A percentile compares a stretch with the other conserved stretches of the same genome.
Conservation (phyloP, 1,140 invertebrate genomes). For the Condylostylus longicornis region DNA sequence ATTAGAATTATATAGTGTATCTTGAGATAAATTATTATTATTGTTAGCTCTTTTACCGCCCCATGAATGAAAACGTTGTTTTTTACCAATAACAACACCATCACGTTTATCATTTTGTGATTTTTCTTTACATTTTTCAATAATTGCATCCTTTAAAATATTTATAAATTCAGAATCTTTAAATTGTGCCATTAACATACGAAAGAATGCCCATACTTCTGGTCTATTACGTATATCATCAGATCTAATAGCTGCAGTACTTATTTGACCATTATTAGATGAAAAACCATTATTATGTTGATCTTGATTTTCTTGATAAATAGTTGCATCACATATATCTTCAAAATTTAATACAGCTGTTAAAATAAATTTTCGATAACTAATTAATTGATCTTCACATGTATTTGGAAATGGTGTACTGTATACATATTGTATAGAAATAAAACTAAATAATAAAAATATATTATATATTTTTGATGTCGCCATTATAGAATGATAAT, state of each 20-base stretch:
- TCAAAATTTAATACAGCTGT: slow-evolving; percentile 28
- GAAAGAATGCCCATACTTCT: slow-evolving; percentile 29
- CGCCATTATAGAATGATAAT: too few relatives aligned
- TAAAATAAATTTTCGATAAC: slow-evolving; percentile 24
- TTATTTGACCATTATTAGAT: too few relatives aligned
- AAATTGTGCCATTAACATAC: slow-evolving; percentile 27
- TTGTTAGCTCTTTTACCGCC: slow-evolving; percentile 24
- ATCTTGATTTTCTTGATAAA: slow-evolving; percentile 1
- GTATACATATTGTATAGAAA: too few relatives aligned
- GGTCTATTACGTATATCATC: too few relatives aligned
- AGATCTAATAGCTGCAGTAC: too few relatives aligned
- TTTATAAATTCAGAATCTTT: slow-evolving; percentile 23
- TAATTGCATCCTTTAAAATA: slow-evolving; percentile 22
- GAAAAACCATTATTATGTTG: too few relatives aligned
- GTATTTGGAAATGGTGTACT: slow-evolving; percentile 5
- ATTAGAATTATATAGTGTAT: too few relatives aligned
- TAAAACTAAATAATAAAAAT: too few relatives aligned
- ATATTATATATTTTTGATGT: too few relatives aligned
- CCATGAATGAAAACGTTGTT: slow-evolving; percentile 32
- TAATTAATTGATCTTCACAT: slow-evolving; percentile 22
- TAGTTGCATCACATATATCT: slow-evolving; percentile 24
- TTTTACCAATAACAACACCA: slow-evolving; percentile 26
- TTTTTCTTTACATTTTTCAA: slow-evolving; percentile 25
- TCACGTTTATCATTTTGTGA: slow-evolving; percentile 26
- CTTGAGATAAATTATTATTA: neutral